Base-by-base conservation (phyloP, 2,113 vertebrate species). In the Cryptomyrus ogoouensis region DNA sequence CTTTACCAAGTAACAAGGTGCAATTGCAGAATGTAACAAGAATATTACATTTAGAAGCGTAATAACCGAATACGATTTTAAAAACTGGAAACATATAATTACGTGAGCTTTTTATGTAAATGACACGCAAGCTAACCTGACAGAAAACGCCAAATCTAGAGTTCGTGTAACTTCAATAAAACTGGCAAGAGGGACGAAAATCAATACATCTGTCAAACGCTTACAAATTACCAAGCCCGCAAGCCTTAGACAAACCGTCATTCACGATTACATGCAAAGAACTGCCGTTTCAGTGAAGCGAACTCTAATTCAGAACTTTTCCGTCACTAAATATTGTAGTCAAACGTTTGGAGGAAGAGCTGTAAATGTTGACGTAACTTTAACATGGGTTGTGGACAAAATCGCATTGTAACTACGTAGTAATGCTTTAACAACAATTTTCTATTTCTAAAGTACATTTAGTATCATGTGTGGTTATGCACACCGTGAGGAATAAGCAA, bases 161-260 rank as follows among this genome's bases (percentile, higher is more conserved):
- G 27, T 53, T 62, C 89, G 53, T 10, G 83, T 42, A 47, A 46
- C 44, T 46, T 39, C 44, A 21, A 46, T 46, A 46, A 84, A 84
- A 62, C 19, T 39, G 70, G 74, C 17, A 21, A 44, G 10, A 86
- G 47, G 46, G 46, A 83, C 42, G 8, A 89, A 49, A 80, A 80
- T 80, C 70, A 89, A 80, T 50, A 89, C 70, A 89, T 80, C 70
- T 89, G 88, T 42, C 62, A 90, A 88, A 50, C 42, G 49, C 46
- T 87, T 56, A 80, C 85, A 56, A 90, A 88, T 52, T 44, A 89
- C 88, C 24, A 17, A 88, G 42, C 24, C 88, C 88, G 44, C 62
- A n/a, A 88, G 62, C 62, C 12, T 46, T 74, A 31, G 88, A 35
- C 44, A 47, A 66, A 31, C 89, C 58, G 84, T 90, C 89, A 86